Evolutionary conservation across 2,113 vertebrate genomes (phyloP).

Genomic region (Phalacrocorax pelagicus): DNA sequence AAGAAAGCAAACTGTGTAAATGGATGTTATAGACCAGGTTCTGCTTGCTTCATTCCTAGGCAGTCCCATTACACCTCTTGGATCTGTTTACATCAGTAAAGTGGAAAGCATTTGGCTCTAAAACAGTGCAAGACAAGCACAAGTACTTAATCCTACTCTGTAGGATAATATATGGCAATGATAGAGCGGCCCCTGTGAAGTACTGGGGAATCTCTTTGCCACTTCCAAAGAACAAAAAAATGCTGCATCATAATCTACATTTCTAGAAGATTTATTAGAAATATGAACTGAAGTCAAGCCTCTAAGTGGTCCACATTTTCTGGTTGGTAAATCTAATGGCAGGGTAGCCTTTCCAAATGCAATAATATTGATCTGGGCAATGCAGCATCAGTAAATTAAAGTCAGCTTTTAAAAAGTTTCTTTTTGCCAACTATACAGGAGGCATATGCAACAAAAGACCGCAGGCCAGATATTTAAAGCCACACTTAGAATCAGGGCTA

Average conservation of each 20-base stretch:
- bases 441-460: background rate
- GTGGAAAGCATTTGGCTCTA: background rate
- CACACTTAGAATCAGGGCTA: background rate
- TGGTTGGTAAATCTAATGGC: conserved; percentile 29
- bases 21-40: background rate
- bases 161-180: background rate
- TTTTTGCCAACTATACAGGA: background rate
- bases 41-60: background rate
- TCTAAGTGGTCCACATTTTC: conserved; percentile 10
- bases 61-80: background rate
- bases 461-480: background rate
- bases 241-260: background rate
- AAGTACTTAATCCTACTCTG: background rate
- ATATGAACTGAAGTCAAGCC: background rate
- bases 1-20: background rate
- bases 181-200: background rate
- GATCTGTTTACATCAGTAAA: background rate
- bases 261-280: conserved; percentile 20
- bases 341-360: background rate
- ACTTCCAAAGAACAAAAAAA: background rate
- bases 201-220: background rate
- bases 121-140: background rate
- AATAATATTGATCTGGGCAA: conserved; percentile 16
- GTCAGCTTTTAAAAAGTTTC: background rate
- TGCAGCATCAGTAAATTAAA: conserved; percentile 34